Base-by-base conservation (phyloP, 2,888 invertebrate species). In the Alviniconcha strummeri region DNA sequence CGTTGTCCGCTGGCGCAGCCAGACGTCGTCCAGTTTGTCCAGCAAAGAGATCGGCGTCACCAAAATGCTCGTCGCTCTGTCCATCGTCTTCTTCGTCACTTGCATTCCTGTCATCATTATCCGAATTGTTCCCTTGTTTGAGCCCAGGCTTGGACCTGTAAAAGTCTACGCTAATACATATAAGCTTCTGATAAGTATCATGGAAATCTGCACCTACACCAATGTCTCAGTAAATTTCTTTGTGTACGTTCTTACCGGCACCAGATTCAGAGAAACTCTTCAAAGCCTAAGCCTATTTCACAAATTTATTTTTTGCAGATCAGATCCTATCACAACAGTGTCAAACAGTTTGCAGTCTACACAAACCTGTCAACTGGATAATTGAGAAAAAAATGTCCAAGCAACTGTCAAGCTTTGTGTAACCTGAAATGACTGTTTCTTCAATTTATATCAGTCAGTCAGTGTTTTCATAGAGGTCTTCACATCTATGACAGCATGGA, bases 41-140 rank as follows among this genome's bases (percentile, higher is more conserved):
- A 74, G 54, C 60, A 81, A 54, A 75, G 81, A 81, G n/a, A 36
- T 75, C 17, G 81, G n/a, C 13, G 19, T 81, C 15, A 81, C 74
- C 15, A 81, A 81, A 60, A 81, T 75, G 75, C 75, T 81, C 15
- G 56, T 81, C 64, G 60, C 19, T 57, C 57, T 75, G 17, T 81
- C 81, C 36, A n/a, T 75, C 2, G 81, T 72, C n/a, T 81, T 81
- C 64, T 52, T 81, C 19, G 8, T 75, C 13, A 56, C 75, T 13
- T 75, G 75, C 6, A 17, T 64, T 5, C 81, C 81, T 17, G 15
- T 11, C 17, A 60, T 81, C 6, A 8, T n/a, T 57, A 8, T 74
- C 11, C 71, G 57, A 19, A 36, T 81, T 9, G 17, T 57, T 8
- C 81, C 81, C 6, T 9, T 81, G 7, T 71, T 81, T 17, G 81